phyloP scores from a whole-genome alignment of 2,888 invertebrate species.

The Thecocarcelia acutangulata region DNA sequence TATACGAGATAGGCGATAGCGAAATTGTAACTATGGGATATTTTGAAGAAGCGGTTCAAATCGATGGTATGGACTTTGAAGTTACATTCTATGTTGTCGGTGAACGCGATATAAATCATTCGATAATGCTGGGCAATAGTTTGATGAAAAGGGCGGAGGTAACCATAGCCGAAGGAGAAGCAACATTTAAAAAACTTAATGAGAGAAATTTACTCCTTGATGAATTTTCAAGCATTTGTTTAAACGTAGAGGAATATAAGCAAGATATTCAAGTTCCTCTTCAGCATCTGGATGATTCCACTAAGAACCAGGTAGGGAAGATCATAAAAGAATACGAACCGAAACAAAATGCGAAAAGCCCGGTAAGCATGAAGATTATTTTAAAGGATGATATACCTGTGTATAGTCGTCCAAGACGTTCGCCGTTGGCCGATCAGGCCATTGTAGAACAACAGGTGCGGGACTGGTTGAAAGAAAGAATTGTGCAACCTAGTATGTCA shows the following conservation, averaged over 20 bases:
- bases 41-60: background rate
- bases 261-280: conserved; percentile 28
- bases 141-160: background rate
- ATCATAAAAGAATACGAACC: background rate
- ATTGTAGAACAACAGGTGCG: conserved; percentile 38
- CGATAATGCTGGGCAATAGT: conserved; percentile 19
- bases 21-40: conserved; percentile 3
- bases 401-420: conserved; percentile 67
- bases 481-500: conserved; percentile 6
- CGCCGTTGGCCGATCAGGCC: conserved; percentile 69
- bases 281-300: background rate
- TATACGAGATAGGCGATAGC: conserved; percentile 1
- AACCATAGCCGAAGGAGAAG: conserved; percentile 9
- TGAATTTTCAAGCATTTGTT: conserved; percentile 8
- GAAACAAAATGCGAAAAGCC: background rate
- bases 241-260: background rate
- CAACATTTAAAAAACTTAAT: background rate
- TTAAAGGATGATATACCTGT: conserved; percentile 33
- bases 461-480: conserved; percentile 37
- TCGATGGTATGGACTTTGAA: background rate
- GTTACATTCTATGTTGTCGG: conserved; percentile 4
- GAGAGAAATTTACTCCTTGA: background rate
- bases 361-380: background rate
- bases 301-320: background rate
- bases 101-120: conserved; percentile 14